phyloP scores from a whole-genome alignment of 2,797 vertebrate genomes.

The Myoxocephalus aenaeus region DNA sequence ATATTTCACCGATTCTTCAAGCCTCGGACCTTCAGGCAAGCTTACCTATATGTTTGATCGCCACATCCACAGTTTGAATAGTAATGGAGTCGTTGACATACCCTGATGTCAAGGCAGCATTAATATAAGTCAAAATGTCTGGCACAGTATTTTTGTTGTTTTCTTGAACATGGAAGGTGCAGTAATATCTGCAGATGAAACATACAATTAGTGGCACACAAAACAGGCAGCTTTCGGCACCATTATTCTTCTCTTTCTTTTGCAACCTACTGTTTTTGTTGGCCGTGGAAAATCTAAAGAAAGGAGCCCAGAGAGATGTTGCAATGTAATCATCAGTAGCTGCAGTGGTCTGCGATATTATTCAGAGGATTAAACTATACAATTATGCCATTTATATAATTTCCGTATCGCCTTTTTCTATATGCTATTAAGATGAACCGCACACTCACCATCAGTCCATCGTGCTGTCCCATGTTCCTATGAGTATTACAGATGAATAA shows the following conservation, averaged over 20 bases:
- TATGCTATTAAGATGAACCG: not conserved
- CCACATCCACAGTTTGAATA: conserved; percentile 48
- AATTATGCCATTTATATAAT: not conserved
- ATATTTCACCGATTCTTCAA: not conserved
- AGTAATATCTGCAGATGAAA: conserved; percentile 68
- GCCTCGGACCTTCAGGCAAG: not conserved
- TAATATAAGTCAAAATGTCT: conserved; percentile 40
- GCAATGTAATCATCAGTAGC: not conserved
- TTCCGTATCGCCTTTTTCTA: not conserved
- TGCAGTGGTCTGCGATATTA: not conserved
- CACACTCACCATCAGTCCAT: conserved; percentile 45
- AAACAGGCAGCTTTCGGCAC: not conserved
- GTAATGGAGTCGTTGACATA: conserved; percentile 50
- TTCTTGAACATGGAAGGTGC: conserved; percentile 76
- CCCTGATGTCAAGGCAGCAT: conserved; percentile 49
- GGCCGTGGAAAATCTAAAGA: conserved; percentile 39
- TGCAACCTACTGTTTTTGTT: conserved; percentile 63
- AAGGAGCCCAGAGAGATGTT: conserved; percentile 14
- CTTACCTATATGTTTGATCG: conserved; percentile 73
- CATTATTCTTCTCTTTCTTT: not conserved
- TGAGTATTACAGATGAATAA: conserved; percentile 22
- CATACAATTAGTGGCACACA: not conserved
- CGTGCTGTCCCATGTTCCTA: conserved; percentile 31
- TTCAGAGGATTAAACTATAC: not conserved
- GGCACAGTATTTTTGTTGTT: conserved; percentile 9